Percentiles rank a stretch among this genome's conserved stretches.
Evolutionary conservation across 2,888 invertebrate species (phyloP).

Genomic region (Pelosia muscerda): DNA sequence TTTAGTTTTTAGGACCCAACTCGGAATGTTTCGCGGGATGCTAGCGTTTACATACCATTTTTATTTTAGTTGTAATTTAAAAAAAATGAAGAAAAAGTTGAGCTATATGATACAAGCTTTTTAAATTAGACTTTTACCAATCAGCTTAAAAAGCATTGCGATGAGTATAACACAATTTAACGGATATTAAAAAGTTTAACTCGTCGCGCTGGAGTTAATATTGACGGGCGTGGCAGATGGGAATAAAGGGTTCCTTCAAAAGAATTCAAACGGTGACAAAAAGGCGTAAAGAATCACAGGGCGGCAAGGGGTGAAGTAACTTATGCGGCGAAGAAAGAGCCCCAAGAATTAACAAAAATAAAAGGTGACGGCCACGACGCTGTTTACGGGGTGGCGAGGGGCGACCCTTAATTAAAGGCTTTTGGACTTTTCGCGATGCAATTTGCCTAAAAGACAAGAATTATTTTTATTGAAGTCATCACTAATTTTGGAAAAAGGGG

Average conservation of each 20-base stretch:
- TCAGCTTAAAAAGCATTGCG: conserved; percentile 77
- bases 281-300: conserved; percentile 85
- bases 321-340: conserved; percentile 86
- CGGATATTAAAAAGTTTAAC: conserved; percentile 87
- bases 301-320: conserved; percentile 80
- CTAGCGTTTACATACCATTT: neutral
- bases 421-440: conserved; percentile 86
- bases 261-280: conserved; percentile 87
- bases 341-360: conserved; percentile 86
- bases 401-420: conserved; percentile 86
- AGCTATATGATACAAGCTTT: conserved; percentile 30
- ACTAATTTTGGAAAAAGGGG: conserved; percentile 82
- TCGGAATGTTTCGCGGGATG: neutral
- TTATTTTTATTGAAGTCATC: conserved; percentile 88
- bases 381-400: conserved; percentile 82
- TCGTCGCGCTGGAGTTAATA: conserved; percentile 83
- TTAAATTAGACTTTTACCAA: conserved; percentile 47
- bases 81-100: conserved; percentile 3
- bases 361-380: conserved; percentile 83
- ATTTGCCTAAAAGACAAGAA: conserved; percentile 87
- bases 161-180: conserved; percentile 84
- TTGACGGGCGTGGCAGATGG: conserved; percentile 87
- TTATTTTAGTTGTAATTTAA: neutral
- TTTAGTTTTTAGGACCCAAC: neutral
- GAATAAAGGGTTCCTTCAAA: conserved; percentile 84